Evolutionary conservation across 2,797 vertebrate species (phyloP).

Genomic region (Pempheris klunzingeri): DNA sequence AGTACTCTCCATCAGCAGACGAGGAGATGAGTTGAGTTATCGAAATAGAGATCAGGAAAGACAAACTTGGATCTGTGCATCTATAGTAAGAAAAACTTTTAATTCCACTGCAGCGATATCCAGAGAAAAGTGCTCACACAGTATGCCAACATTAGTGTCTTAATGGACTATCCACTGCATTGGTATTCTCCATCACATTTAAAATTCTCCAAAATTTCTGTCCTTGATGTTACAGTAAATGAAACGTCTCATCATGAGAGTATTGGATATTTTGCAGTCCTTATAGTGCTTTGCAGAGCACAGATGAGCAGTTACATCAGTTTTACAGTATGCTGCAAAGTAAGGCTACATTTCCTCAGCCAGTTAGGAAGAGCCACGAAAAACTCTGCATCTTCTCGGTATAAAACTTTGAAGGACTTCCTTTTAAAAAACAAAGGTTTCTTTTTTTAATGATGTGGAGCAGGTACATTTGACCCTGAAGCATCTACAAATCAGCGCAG

Average conservation of each 20-base stretch:
- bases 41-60: background rate
- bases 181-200: conserved; percentile 49
- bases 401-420: conserved; percentile 29
- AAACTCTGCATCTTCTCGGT: background rate
- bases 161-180: conserved; percentile 37
- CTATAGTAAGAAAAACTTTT: background rate
- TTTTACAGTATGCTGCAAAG: conserved; percentile 5
- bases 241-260: background rate
- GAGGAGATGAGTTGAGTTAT: background rate
- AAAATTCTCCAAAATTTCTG: conserved; percentile 31
- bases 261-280: too few relatives aligned
- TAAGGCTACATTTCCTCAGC: background rate
- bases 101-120: conserved; percentile 19
- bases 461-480: conserved; percentile 18
- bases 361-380: background rate
- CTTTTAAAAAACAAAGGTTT: conserved; percentile 5
- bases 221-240: conserved; percentile 18
- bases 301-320: background rate
- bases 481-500: conserved; percentile 11
- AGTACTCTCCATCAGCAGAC: background rate
- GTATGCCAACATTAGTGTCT: conserved; percentile 27
- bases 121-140: conserved; percentile 18
- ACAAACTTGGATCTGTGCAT: background rate
- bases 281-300: too few relatives aligned
- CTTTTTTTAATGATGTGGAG: background rate